Percentiles rank a stretch among this genome's conserved stretches.
These are phyloP conservation scores for Nyctibius bracteatus DNA, from an alignment of 2,113 vertebrate species.

Conservation along the genomic window DNA sequence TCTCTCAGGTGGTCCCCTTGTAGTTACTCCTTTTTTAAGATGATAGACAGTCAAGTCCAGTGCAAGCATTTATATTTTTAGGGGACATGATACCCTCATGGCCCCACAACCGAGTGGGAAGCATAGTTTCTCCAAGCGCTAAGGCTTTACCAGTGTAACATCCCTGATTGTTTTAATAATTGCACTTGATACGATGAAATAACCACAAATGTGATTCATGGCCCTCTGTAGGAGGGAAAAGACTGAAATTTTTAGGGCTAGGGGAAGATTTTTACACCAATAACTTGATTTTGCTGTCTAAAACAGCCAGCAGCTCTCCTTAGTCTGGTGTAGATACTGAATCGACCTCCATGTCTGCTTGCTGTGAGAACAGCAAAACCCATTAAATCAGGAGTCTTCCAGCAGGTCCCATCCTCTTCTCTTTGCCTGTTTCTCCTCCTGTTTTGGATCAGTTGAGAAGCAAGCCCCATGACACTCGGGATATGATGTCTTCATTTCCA, in stretches of 20 bases:
- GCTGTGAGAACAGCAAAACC: background rate
- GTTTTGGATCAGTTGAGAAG: background rate
- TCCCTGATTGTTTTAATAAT: background rate
- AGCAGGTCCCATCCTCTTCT: background rate
- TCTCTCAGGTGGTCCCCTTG: background rate
- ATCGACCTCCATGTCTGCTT: background rate
- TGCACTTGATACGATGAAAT: background rate
- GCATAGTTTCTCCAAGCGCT: background rate
- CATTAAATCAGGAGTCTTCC: background rate
- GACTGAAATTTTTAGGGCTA: background rate
- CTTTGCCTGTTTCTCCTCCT: background rate
- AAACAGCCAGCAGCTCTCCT: background rate
- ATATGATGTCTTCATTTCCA: background rate
- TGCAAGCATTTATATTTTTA: background rate
- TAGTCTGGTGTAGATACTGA: background rate
- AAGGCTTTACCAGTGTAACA: background rate
- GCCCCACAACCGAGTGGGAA: background rate
- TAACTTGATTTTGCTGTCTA: background rate
- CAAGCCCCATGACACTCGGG: fast-evolving
- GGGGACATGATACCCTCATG: background rate
- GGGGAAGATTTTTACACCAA: background rate
- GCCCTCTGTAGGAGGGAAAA: background rate
- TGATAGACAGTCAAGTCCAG: background rate
- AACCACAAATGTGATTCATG: background rate
- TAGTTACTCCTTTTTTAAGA: background rate